Evolutionary conservation across 1,140 invertebrate genomes (phyloP).

Genomic region (Drosophila subobscura): DNA sequence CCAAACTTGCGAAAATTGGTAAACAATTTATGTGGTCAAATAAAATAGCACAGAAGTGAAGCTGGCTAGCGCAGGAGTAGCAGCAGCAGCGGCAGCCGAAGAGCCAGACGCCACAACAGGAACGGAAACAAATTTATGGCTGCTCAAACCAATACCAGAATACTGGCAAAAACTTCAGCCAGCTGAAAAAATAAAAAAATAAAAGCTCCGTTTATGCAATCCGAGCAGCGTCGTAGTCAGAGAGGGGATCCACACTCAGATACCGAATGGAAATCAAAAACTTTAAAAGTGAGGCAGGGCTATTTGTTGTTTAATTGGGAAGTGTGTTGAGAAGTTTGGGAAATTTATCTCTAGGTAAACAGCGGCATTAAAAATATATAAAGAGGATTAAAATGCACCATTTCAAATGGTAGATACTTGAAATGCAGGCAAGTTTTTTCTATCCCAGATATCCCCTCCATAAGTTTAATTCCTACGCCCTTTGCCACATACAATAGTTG

Average conservation of each 20-base stretch:
- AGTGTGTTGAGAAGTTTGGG: neutral
- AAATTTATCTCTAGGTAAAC: neutral
- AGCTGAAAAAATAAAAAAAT: constrained; percentile 8
- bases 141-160: constrained; percentile 26
- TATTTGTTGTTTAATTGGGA: too few relatives aligned
- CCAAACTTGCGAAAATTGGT: constrained; percentile 52
- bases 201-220: constrained; percentile 10
- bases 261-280: too few relatives aligned
- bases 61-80: constrained; percentile 36
- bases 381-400: too few relatives aligned
- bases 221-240: neutral
- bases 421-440: too few relatives aligned
- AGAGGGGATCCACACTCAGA: too few relatives aligned
- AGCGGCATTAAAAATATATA: too few relatives aligned
- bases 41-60: constrained; percentile 41
- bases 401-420: neutral
- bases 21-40: constrained; percentile 63
- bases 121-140: constrained; percentile 47
- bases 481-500: constrained; percentile 29
- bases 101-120: constrained; percentile 25
- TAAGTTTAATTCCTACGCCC: constrained; percentile 5
- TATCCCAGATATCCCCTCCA: neutral
- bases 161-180: constrained; percentile 20
- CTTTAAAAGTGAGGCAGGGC: too few relatives aligned
- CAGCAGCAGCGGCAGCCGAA: constrained; percentile 22